Evolutionary conservation across 2,113 vertebrate species (phyloP), one percentile per base, ranked within the genome.

Genomic region (Rafetus swinhoei): DNA sequence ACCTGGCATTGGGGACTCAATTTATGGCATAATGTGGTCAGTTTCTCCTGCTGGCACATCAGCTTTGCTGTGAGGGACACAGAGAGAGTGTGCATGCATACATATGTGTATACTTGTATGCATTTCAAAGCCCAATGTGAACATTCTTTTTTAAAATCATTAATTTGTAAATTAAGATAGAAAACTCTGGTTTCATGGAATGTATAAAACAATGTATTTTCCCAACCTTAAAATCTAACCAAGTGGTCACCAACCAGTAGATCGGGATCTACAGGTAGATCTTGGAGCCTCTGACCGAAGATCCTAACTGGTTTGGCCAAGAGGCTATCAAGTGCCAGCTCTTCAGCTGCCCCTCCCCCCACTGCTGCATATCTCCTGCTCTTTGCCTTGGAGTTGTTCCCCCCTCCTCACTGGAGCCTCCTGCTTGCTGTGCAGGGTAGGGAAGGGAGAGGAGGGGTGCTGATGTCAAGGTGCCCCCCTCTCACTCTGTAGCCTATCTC

Each of bases 91-190:
- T 10, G 69, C 21, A 18, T 2, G 0, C 8, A 1, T 60, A 5
- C 0, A 1, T 2, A 3, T 11, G 35, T 76, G 29, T 9, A 59
- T 22, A 18, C 55, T 16, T 18, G 25, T 3, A 1, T 24, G 9
- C 2, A 18, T 88, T 87, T 94, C 5, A 89, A 82, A 35, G 83
- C 32, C 27, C 25, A 9, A 84, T 54, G 3, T 15, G 6, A 8
- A 59, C 52, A 25, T 57, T 90, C 85, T 90, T 87, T 87, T 24
- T 82, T 56, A 7, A 65, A 62, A 29, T 29, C 2, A 62, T 32
- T 65, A 32, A 3, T 74, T 39, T 39, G n/a, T 18, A 22, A 74
- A 22, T 74, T 74, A 74, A 39, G n/a, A 9, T 39, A 6, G 11
- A 72, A 69, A 39, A 39, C 21, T 21, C 69, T 39, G 35, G 3